These are phyloP conservation scores for Heterotilapia buettikoferi DNA, from an alignment of 2,113 vertebrate genomes.

Conservation along the genomic window DNA sequence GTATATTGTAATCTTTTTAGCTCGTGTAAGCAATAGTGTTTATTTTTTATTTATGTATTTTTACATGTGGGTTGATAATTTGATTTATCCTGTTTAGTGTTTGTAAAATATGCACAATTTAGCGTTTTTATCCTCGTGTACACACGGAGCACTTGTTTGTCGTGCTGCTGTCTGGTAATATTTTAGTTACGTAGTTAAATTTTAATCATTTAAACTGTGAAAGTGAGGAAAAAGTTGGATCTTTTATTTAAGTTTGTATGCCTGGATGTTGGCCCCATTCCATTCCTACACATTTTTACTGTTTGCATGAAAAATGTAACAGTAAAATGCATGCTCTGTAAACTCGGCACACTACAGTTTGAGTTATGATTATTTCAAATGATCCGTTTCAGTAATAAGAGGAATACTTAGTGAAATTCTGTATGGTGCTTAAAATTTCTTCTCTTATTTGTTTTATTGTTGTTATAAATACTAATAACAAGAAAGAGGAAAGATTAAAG, in stretches of 20 bases:
- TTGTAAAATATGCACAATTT: not conserved
- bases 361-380: not conserved
- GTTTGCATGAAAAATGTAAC: not conserved
- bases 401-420: not conserved
- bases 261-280: not conserved
- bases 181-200: not conserved
- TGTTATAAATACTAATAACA: not conserved
- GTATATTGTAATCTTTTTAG: not conserved
- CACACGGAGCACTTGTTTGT: not conserved
- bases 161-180: not conserved
- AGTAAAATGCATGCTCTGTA: not conserved
- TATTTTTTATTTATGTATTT: not conserved
- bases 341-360: not conserved
- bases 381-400: not conserved
- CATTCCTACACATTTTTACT: not conserved
- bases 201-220: not conserved
- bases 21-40: not conserved
- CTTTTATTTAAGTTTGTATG: not conserved
- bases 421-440: not conserved
- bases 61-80: not conserved
- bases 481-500: not conserved
- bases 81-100: not conserved
- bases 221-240: not conserved
- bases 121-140: rapidly evolving
- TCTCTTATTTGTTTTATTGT: not conserved